Evolutionary conservation across 2,888 invertebrate species (phyloP), one percentile per base, ranked within the genome.

Genomic region (Slavum lentiscoides): DNA sequence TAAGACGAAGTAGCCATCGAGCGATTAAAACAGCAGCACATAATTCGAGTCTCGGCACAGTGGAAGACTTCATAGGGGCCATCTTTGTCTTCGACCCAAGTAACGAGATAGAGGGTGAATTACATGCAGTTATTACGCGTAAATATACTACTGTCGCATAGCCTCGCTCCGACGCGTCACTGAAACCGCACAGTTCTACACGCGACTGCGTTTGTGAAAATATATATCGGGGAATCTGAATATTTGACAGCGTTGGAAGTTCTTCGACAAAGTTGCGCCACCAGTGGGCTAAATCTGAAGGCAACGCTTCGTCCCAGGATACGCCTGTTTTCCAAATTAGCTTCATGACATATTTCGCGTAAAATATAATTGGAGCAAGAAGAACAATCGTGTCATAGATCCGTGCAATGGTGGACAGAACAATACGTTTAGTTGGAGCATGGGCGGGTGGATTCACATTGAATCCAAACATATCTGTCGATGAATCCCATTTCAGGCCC

Each of bases 141-240:
- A 64, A 8, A 82, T 82, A 82, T 15, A 82, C 30, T 4, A 39
- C 17, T 15, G 69, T 61, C 7, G 30, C 59, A 62, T 80, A 80
- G 17, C 43, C 80, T 43, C 39, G 23, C 17, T 74, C 62, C 5
- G 77, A 77, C 1, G 77, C 59, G 23, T 77, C 69, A 69, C 58
- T 37, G 39, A 77, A 77, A 0, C 77, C 77, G n/a, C 67, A 68
- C 39, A 77, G 43, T 6, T 67, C n/a, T 9, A 15, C 30, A 0
- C 8, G 19, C 8, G 5, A 62, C 8, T 30, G 23, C 15, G 30
- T 62, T 23, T 30, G 30, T 7, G 23, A 30, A 1, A 15, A 15
- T 8, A 62, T 15, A 6, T 30, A 62, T 6, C 53, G 21, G 9
- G 69, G 23, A 30, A 69, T 53, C 15, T 23, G 53, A 23, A 69